Evolutionary conservation across 2,797 vertebrate species (phyloP).

Genomic region (Xiphophorus birchmanni): DNA sequence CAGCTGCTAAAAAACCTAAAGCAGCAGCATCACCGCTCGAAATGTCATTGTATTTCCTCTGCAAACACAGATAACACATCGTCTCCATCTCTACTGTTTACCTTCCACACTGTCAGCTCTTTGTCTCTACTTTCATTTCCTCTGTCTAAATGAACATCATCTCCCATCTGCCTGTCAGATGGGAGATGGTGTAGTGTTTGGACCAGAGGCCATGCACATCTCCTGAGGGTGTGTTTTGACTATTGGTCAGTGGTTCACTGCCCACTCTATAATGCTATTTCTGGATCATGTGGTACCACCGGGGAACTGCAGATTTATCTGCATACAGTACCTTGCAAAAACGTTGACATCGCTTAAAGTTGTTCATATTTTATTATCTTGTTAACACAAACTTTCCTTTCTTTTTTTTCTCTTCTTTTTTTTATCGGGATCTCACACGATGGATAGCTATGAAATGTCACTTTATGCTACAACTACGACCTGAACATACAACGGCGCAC

Average conservation of each 20-base stretch:
- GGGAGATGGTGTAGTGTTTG: slow-evolving; percentile 31
- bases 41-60: slow-evolving; percentile 54
- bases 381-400: neutral
- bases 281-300: slow-evolving; percentile 3
- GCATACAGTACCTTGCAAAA: neutral
- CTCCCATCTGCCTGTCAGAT: slow-evolving; percentile 50
- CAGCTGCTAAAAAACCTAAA: slow-evolving; percentile 28
- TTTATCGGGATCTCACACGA: neutral
- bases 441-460: neutral
- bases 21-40: slow-evolving; percentile 25
- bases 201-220: slow-evolving; percentile 33
- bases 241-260: slow-evolving; percentile 13
- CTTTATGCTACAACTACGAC: neutral
- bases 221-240: slow-evolving; percentile 21
- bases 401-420: neutral
- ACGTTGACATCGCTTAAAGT: neutral
- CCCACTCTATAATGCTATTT: slow-evolving; percentile 28
- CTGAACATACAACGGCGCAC: neutral
- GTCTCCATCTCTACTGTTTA: slow-evolving; percentile 24
- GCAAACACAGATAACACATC: slow-evolving; percentile 53
- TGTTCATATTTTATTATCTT: neutral
- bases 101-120: slow-evolving; percentile 27
- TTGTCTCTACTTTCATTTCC: slow-evolving; percentile 56
- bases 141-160: slow-evolving; percentile 22
- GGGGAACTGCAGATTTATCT: neutral